Base-by-base conservation (phyloP, 1,140 invertebrate species). In the Scaptodrosophila lebanonensis region DNA sequence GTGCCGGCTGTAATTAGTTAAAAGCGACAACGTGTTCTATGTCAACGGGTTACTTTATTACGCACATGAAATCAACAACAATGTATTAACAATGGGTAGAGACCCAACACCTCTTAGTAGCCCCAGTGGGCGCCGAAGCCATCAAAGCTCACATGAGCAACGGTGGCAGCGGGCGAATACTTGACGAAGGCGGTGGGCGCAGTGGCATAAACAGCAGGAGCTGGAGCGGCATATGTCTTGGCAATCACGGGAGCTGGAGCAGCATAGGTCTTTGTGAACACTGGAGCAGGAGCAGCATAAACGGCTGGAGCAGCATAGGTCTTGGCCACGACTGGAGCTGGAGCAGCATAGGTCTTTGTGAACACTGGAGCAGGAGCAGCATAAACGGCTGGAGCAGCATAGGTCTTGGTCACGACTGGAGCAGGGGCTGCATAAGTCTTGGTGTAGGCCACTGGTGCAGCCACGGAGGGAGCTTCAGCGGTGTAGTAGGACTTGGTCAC, bases 121-220 rank as follows among this genome's bases (percentile, higher is more conserved):
- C 85, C 88, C 84, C 89, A 90, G 82, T 88, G 87, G 51, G 87
- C 87, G 36, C 88, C 88, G 39, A 87, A 83, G 56, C 89, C 88
- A 47, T 85, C 84, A 84, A 89, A 90, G 69, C 83, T 85, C 18
- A 88, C 87, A 60, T 90, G 88, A 40, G 89, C 86, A n/a, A 89
- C 89, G 35, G 87, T 84, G 33, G 87, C 85, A 16, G 89, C 89
- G 50, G 89, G 88, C 33, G 88, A 89, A 63, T 89, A 89, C 57
- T 69, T 79, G 27, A 79, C 75, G 25, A 61, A 83, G 45, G 86
- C 85, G 20, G 86, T 64, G 11, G 86, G 85, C 9, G 84, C 82
- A 20, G 85, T 65, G 11, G 86, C 69, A 30, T 83, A 75, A 8
- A 71, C 66, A 20, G 83, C 43, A 52, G n/a, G n/a, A n/a, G 86